phyloP scores from a whole-genome alignment of 2,797 vertebrate genomes.

The Premnoplex brunnescens region DNA sequence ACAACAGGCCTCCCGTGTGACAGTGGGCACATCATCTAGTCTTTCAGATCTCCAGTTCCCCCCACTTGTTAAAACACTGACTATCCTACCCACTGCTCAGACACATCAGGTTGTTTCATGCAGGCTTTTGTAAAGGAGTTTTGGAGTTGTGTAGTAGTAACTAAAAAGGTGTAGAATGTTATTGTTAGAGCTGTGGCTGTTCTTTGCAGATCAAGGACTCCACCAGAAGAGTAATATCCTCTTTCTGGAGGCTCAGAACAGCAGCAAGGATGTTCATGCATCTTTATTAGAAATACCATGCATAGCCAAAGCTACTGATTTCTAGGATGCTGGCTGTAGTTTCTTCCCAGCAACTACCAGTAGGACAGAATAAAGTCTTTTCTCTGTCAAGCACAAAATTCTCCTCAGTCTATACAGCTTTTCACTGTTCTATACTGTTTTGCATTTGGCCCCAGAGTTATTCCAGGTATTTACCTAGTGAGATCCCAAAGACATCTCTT shows the following conservation, averaged over 20 bases:
- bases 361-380: not conserved
- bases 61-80: not conserved
- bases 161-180: not conserved
- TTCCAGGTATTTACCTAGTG: not conserved
- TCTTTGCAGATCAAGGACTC: not conserved
- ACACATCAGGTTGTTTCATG: not conserved
- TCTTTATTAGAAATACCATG: not conserved
- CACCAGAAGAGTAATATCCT: not conserved
- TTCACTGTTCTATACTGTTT: not conserved
- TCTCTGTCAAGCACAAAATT: not conserved
- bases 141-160: not conserved
- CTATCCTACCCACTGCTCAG: not conserved
- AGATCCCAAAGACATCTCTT: not conserved
- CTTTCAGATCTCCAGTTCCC: slow-evolving; percentile 27
- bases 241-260: not conserved
- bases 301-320: not conserved
- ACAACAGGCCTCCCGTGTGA: not conserved
- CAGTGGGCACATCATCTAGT: slow-evolving; percentile 4
- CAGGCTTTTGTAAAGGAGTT: not conserved
- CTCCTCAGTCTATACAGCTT: not conserved
- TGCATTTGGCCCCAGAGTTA: not conserved
- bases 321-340: not conserved
- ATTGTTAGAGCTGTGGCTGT: not conserved
- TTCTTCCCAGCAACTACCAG: not conserved
- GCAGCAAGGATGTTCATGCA: not conserved